Evolutionary conservation across 2,797 vertebrate species (phyloP).

Genomic region (Takifugu ocellatus): DNA sequence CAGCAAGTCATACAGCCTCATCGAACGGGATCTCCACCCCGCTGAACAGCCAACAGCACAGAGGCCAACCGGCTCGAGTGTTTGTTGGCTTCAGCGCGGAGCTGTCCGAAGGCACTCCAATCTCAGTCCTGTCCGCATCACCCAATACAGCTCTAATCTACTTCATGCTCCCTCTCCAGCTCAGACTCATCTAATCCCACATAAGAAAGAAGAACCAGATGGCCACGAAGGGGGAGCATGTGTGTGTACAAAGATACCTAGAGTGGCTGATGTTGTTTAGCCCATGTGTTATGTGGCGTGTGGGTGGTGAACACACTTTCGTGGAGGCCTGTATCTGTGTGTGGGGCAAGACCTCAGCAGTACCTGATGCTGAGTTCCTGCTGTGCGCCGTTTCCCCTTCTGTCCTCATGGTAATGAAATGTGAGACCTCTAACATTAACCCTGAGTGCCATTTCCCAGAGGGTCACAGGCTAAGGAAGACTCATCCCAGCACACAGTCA

Average conservation of each 20-base stretch:
- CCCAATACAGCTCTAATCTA: slow-evolving; percentile 73
- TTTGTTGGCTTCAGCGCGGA: slow-evolving; percentile 47
- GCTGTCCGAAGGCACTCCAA: slow-evolving; percentile 43
- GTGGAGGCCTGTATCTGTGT: slow-evolving; percentile 16
- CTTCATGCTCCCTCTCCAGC: slow-evolving; percentile 69
- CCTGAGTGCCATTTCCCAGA: no score
- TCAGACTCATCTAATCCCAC: slow-evolving; percentile 84
- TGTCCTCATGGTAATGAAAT: slow-evolving; percentile 40
- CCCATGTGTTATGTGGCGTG: slow-evolving; percentile 60
- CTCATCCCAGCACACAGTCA: slow-evolving; percentile 56
- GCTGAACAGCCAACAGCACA: slow-evolving; percentile 25
- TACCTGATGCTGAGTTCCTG: slow-evolving; percentile 54
- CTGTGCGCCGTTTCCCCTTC: slow-evolving; percentile 16
- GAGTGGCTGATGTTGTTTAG: slow-evolving; percentile 66
- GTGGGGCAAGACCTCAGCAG: slow-evolving; percentile 25
- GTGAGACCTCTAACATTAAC: slow-evolving; percentile 49
- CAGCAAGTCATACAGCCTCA: slow-evolving; percentile 27
- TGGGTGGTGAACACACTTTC: slow-evolving; percentile 24
- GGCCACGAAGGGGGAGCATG: slow-evolving; percentile 68
- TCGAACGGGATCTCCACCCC: slow-evolving; percentile 7
- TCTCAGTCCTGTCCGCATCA: slow-evolving; percentile 58
- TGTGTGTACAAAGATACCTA: slow-evolving; percentile 65
- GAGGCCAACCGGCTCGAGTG: slow-evolving; percentile 45
- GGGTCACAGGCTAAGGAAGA: neutral
- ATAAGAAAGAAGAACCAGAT: slow-evolving; percentile 84